Base-by-base conservation (phyloP, 2,888 invertebrate species). In the Caenorhabditis japonica region DNA sequence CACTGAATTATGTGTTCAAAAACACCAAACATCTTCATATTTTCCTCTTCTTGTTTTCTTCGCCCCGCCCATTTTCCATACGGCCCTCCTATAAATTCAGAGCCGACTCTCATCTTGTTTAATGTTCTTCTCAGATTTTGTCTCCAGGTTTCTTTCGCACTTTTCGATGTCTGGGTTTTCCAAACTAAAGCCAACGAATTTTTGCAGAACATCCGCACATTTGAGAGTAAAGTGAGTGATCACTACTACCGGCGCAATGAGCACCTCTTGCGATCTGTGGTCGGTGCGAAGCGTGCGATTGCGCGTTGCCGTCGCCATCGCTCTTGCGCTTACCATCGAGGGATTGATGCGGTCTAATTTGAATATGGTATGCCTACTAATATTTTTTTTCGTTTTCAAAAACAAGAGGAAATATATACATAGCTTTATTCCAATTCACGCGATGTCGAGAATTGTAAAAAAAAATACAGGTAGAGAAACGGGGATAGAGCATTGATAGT, bases 291-390 rank as follows among this genome's bases (percentile, higher is more conserved):
- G 77, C 52, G 68, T 79, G 56, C 85, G 86, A 33, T 75, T 86
- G 56, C 77, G 83, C 3, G 77, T 86, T n/a, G 84, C 81, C 13
- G 38, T 83, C 44, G 70, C 79, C 15, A 75, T 87, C 49, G 83
- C 83, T n/a, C 76, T 84, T n/a, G 86, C 86, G 7, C 77, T 86
- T 7, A 80, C 84, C n/a, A 84, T 86, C 52, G 86, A 86, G 72
- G 86, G 86, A 33, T 64, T 86, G 15, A 86, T 86, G 86, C 75
- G 86, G 23, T 81, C 81, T 41, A 86, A 86, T 74, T 76, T 86
- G 43, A 85, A 85, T 62, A 86, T 86, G 85, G 85, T 80, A 12
- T 41, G 78, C 69, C 23, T 19, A 0, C 4, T 17, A n/a, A 12
- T 44, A 4, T 4, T 21, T 17, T 21, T 44, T 4, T 21, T 39